A percentile compares a stretch with the other conserved stretches of the same genome.
Evolutionary conservation across 2,888 invertebrate genomes (phyloP).

Genomic region (Punctoribates punctum): DNA sequence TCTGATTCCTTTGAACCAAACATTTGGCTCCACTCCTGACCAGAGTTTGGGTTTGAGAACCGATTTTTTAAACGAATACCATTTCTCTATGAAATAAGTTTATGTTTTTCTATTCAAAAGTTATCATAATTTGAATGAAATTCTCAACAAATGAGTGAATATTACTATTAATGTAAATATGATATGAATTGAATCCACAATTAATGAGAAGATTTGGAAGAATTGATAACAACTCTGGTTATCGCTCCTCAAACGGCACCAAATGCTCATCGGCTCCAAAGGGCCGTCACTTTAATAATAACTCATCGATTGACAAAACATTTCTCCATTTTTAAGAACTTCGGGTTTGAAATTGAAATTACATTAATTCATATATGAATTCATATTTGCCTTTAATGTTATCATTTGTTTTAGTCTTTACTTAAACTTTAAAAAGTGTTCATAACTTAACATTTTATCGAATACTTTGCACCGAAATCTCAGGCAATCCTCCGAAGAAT

Average conservation of each 20-base stretch:
- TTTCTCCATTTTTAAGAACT: neutral
- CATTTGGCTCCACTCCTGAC: neutral
- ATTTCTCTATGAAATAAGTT: neutral
- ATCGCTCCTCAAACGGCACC: constrained; percentile 14
- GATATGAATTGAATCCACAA: neutral
- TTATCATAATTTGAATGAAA: neutral
- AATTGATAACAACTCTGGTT: neutral
- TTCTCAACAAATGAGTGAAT: constrained; percentile 4
- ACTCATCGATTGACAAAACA: constrained; percentile 2
- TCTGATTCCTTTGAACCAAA: neutral
- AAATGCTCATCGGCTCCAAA: constrained; percentile 29
- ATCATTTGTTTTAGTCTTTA: neutral
- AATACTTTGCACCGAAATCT: constrained; percentile 10
- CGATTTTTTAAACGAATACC: constrained; percentile 21
- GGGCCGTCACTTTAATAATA: constrained; percentile 18
- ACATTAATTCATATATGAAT: neutral
- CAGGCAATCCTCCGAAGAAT: constrained; percentile 3
- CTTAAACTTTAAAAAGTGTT: neutral
- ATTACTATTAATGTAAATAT: neutral
- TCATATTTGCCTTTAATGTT: constrained; percentile 21
- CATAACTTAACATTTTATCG: constrained; percentile 8
- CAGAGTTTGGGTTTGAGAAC: neutral
- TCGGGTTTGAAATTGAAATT: constrained; percentile 10
- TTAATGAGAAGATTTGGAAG: constrained; percentile 1
- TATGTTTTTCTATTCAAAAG: constrained; percentile 1